A percentile compares a stretch with the other conserved stretches of the same genome.
Evolutionary conservation across 2,797 vertebrate genomes (phyloP).

Genomic region (Lagorchestes hirsutus): DNA sequence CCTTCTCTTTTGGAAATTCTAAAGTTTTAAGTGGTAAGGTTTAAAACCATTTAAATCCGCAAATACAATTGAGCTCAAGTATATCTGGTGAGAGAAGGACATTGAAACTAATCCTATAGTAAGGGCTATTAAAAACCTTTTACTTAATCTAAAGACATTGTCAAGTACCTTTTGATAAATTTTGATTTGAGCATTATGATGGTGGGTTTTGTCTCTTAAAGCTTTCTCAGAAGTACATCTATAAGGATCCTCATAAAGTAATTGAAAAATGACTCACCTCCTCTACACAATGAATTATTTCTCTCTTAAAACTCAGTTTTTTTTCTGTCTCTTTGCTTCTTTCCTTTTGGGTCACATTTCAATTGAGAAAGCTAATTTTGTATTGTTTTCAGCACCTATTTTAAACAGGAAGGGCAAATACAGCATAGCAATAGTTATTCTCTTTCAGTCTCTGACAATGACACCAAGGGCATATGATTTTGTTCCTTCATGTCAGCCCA

Average conservation of each 20-base stretch:
- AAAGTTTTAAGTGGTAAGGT: constrained; percentile 53
- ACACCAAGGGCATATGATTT: background rate
- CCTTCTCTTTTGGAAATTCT: constrained; percentile 32
- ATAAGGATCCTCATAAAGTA: constrained; percentile 17
- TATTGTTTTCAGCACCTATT: background rate
- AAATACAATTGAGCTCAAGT: constrained; percentile 54
- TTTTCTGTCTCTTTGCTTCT: constrained; percentile 24
- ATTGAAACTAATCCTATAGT: constrained; percentile 52
- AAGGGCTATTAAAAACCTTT: constrained; percentile 44
- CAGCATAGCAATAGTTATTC: background rate
- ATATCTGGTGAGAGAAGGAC: constrained; percentile 39
- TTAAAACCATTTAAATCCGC: constrained; percentile 59
- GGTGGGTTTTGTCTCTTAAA: constrained; percentile 29
- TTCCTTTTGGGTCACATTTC: background rate
- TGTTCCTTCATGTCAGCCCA: background rate
- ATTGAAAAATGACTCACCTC: background rate
- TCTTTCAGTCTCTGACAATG: background rate
- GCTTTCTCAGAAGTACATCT: constrained; percentile 53
- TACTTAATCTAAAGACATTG: constrained; percentile 45
- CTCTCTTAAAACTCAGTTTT: constrained; percentile 25
- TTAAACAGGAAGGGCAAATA: background rate
- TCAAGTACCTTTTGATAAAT: constrained; percentile 35
- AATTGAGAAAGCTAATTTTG: background rate
- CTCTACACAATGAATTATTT: constrained; percentile 22
- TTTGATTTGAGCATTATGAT: constrained; percentile 48